These are phyloP conservation scores for Eudasyphora cyanicolor DNA, from an alignment of 2,888 invertebrate species.

Conservation along the genomic window DNA sequence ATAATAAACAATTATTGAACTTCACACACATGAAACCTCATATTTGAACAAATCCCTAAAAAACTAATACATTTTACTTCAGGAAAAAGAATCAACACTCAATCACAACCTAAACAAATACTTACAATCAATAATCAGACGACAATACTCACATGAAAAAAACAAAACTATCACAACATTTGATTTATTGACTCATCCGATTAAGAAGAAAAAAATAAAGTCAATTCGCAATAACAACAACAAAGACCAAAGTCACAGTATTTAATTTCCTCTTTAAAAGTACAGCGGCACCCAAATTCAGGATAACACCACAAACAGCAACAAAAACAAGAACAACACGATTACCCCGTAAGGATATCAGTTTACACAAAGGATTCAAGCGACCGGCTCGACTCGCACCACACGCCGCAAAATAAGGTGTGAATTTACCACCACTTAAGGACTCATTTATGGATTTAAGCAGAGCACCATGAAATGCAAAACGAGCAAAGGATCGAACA, in stretches of 20 bases:
- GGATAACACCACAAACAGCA: neutral
- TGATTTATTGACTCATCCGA: constrained; percentile 65
- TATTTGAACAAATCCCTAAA: too few relatives aligned
- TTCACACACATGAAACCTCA: too few relatives aligned
- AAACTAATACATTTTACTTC: neutral
- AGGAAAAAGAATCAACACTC: neutral
- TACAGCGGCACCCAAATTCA: neutral
- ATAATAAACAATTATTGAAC: too few relatives aligned
- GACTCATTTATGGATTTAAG: constrained; percentile 60
- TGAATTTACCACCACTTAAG: constrained; percentile 66
- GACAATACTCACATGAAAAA: neutral
- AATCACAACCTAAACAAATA: neutral
- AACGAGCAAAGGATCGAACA: constrained; percentile 16
- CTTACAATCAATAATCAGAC: constrained; percentile 8
- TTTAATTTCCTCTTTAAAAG: constrained; percentile 61
- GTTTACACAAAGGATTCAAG: constrained; percentile 52
- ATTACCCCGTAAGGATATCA: constrained; percentile 35
- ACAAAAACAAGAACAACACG: constrained; percentile 1
- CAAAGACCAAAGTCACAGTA: constrained; percentile 10
- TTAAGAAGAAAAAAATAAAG: constrained; percentile 48
- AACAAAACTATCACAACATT: constrained; percentile 44
- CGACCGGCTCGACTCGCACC: neutral
- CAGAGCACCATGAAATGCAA: constrained; percentile 49
- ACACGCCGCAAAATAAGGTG: constrained; percentile 49
- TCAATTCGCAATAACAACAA: neutral